Percentiles rank a stretch among this genome's conserved stretches.
Conservation (phyloP, 2,113 vertebrate species). For the Oncorhynchus gorbuscha region DNA sequence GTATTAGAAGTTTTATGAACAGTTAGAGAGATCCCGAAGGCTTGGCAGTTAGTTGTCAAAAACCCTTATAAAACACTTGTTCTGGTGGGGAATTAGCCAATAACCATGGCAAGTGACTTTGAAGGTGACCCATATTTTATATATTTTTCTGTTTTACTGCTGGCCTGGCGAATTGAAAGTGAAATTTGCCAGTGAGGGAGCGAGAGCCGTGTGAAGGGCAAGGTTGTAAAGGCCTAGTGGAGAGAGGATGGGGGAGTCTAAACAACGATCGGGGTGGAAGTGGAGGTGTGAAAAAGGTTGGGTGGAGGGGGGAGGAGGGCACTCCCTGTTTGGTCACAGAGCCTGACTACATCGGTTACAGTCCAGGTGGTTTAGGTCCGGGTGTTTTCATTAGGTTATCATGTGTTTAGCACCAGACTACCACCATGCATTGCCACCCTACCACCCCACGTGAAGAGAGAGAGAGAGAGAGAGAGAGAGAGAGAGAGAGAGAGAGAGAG, state of each 20-base stretch:
- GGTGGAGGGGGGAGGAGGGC: background rate
- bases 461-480: too few relatives aligned
- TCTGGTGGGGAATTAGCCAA: constrained; percentile 52
- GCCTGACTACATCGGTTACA: background rate
- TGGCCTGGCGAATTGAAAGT: constrained; percentile 47
- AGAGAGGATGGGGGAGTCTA: constrained; percentile 40
- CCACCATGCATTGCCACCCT: too few relatives aligned
- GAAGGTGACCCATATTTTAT: constrained; percentile 67
- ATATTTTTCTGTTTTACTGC: constrained; percentile 36
- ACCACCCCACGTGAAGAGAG: too few relatives aligned
- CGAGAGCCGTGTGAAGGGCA: constrained; percentile 52
- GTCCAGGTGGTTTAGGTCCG: background rate
- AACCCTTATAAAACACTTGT: constrained; percentile 51
- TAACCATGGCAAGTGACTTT: constrained; percentile 50
- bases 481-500: too few relatives aligned
- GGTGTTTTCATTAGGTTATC: too few relatives aligned
- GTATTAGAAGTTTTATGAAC: constrained; percentile 48
- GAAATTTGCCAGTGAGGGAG: constrained; percentile 46
- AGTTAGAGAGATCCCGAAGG: constrained; percentile 10
- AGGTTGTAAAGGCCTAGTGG: constrained; percentile 43
- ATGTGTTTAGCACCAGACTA: too few relatives aligned
- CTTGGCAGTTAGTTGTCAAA: constrained; percentile 47
- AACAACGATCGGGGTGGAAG: constrained; percentile 23
- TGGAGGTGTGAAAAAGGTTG: too few relatives aligned
- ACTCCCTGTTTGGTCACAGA: background rate